A percentile compares a stretch with the other conserved stretches of the same genome.
Evolutionary conservation across 2,797 vertebrate species (phyloP).

Genomic region (Onychomys torridus): DNA sequence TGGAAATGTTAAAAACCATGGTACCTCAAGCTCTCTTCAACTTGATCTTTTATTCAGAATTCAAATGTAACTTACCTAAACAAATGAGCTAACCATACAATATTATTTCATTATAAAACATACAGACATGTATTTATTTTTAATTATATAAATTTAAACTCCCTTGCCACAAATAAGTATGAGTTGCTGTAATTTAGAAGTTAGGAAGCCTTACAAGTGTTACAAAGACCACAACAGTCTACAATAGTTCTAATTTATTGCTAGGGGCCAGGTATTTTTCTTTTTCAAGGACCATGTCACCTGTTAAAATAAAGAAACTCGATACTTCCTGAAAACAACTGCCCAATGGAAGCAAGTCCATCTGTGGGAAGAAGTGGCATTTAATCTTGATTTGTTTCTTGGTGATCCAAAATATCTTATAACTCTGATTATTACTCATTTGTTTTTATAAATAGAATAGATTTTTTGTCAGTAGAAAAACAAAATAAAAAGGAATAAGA

Average conservation of each 20-base stretch:
- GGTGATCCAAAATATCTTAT: constrained; percentile 36
- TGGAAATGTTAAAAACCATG: constrained; percentile 37
- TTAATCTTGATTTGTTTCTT: constrained; percentile 46
- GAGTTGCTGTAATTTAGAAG: background rate
- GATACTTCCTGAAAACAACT: constrained; percentile 58
- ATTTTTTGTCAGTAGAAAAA: constrained; percentile 35
- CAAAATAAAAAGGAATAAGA: constrained; percentile 16
- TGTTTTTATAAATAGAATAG: background rate
- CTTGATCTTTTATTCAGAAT: constrained; percentile 20
- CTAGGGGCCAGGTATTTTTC: background rate
- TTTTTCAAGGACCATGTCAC: constrained; percentile 7
- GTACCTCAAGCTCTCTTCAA: background rate
- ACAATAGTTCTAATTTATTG: constrained; percentile 7
- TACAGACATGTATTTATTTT: background rate
- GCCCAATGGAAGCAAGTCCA: constrained; percentile 11
- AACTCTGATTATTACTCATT: constrained; percentile 9
- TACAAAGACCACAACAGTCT: background rate
- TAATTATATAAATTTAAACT: background rate
- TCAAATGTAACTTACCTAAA: constrained; percentile 19
- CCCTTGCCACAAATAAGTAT: background rate
- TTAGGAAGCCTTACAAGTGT: constrained; percentile 7
- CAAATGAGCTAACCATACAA: background rate
- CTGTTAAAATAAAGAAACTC: constrained; percentile 65
- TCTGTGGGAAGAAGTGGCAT: constrained; percentile 24
- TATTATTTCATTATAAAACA: constrained; percentile 4